phyloP scores from a whole-genome alignment of 2,797 vertebrate genomes.

The Neoniphon sammara region DNA sequence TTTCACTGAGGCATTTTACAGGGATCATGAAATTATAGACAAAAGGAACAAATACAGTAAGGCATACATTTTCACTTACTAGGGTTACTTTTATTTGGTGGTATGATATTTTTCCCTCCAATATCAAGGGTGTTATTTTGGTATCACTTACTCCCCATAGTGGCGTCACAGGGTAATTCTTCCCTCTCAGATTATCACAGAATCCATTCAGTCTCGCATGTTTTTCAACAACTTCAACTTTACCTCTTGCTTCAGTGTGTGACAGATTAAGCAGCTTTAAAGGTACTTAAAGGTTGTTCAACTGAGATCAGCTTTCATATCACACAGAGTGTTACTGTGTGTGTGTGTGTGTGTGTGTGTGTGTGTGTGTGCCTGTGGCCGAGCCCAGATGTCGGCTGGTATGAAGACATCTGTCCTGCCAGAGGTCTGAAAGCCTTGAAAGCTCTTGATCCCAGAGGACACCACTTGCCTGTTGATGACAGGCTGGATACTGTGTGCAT shows the following conservation, averaged over 20 bases:
- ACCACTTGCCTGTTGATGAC: conserved; percentile 72
- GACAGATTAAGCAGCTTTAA: conserved; percentile 15
- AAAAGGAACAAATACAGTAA: conserved; percentile 17
- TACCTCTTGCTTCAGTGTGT: conserved; percentile 1
- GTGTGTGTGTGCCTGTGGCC: conserved; percentile 38
- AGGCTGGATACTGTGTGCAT: conserved; percentile 55
- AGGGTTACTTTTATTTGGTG: conserved; percentile 1
- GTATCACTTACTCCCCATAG: conserved; percentile 9
- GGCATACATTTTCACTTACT: background rate
- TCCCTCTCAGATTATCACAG: background rate
- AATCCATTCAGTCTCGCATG: conserved; percentile 21
- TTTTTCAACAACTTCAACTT: conserved; percentile 27
- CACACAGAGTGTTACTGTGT: conserved; percentile 24
- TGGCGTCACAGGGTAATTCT: conserved; percentile 7
- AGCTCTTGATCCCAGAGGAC: conserved; percentile 64
- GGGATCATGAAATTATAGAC: conserved; percentile 9
- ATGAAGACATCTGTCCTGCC: conserved; percentile 69
- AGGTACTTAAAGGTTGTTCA: conserved; percentile 27
- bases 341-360: conserved; percentile 11
- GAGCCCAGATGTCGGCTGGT: conserved; percentile 71
- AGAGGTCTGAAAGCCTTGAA: conserved; percentile 64
- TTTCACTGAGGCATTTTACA: conserved; percentile 38
- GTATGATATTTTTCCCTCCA: background rate
- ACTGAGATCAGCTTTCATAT: conserved; percentile 31
- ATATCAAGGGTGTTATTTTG: conserved; percentile 7